A percentile compares a stretch with the other conserved stretches of the same genome.
phyloP scores from a whole-genome alignment of 2,888 invertebrate genomes.

The Galerucella pusilla region DNA sequence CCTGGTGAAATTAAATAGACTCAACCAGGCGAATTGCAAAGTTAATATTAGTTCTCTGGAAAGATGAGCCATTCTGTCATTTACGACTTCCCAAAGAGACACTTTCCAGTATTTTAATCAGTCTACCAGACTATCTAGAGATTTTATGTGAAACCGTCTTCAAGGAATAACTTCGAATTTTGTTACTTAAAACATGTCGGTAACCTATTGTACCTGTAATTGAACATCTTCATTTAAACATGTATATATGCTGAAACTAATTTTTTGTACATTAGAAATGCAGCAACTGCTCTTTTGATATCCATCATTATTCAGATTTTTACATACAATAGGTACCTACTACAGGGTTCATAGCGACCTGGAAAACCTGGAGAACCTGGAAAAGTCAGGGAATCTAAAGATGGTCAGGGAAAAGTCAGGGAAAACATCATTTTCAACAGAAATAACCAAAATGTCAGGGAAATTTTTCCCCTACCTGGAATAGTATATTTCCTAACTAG shows the following conservation, averaged over 20 bases:
- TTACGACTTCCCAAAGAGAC: slow-evolving; percentile 11
- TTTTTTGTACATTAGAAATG: no score
- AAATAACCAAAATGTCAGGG: no score
- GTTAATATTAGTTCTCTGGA: slow-evolving; percentile 13
- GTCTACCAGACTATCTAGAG: slow-evolving; percentile 10
- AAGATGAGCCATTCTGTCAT: slow-evolving; percentile 9
- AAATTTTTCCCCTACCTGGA: no score
- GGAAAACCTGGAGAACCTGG: no score
- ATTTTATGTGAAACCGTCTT: slow-evolving; percentile 11
- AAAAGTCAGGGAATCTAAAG: no score
- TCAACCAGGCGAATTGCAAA: slow-evolving; percentile 14
- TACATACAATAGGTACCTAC: no score
- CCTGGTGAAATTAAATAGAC: slow-evolving; percentile 4
- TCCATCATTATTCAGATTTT: no score
- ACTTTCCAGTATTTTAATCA: slow-evolving; percentile 20
- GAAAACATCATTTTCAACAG: no score
- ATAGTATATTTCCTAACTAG: no score
- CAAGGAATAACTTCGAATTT: slow-evolving; percentile 1
- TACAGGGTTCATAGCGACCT: no score
- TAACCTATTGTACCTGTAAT: not conserved
- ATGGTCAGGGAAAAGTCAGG: no score
- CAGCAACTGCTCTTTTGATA: no score
- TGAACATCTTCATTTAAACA: not conserved
- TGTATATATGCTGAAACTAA: not conserved
- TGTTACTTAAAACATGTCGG: not conserved